A percentile compares a stretch with the other conserved stretches of the same genome.
Evolutionary conservation across 2,888 invertebrate species (phyloP).

Genomic region (Andrena camellia): DNA sequence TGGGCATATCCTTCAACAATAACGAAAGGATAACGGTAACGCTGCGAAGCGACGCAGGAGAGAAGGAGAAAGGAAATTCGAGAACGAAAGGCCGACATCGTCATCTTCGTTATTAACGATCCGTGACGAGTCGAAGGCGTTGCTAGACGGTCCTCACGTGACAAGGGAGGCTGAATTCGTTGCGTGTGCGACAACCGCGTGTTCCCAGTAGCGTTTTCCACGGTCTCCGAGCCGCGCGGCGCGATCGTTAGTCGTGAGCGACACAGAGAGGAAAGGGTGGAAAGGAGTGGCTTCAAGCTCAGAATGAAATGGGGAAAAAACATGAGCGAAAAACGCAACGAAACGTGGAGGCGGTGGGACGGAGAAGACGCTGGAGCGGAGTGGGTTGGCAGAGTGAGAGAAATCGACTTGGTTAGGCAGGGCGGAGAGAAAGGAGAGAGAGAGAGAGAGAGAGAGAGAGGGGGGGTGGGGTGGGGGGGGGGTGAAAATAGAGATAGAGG

Average conservation of each 20-base stretch:
- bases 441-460: neutral
- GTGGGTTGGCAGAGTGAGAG: neutral
- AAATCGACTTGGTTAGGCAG: neutral
- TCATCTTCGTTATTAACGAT: conserved; percentile 24
- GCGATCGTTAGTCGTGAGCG: conserved; percentile 47
- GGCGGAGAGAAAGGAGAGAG: neutral
- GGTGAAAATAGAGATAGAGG: conserved; percentile 13
- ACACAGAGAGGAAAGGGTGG: conserved; percentile 25
- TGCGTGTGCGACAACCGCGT: conserved; percentile 18
- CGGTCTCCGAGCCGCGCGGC: conserved; percentile 53
- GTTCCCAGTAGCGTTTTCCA: conserved; percentile 24
- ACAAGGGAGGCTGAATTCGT: conserved; percentile 11
- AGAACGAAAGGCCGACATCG: conserved; percentile 36
- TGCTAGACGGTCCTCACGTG: conserved; percentile 8
- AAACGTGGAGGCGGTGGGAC: neutral
- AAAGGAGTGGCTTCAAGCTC: neutral
- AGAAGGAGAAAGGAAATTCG: neutral
- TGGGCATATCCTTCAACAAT: conserved; percentile 45
- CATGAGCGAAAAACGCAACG: conserved; percentile 1
- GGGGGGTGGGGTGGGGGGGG: no score
- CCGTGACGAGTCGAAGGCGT: conserved; percentile 26
- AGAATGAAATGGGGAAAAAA: neutral
- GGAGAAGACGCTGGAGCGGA: neutral
- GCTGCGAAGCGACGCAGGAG: conserved; percentile 25
- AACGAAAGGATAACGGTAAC: conserved; percentile 55